Conservation (phyloP, 2,797 vertebrate genomes). For the Cyprinodon diabolis region DNA sequence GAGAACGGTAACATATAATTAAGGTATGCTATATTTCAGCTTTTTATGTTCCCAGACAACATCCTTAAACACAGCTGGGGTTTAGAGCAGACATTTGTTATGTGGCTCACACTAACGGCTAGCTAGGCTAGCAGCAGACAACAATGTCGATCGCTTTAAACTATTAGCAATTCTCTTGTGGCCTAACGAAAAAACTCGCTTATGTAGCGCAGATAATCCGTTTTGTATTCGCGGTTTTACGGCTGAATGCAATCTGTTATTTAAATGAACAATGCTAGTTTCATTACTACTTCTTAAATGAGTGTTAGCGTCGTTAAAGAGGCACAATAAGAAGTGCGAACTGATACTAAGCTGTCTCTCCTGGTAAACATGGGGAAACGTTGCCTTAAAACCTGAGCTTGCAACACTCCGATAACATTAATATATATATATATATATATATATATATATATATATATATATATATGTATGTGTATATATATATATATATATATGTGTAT, state of each 20-base stretch:
- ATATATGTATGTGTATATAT: no score
- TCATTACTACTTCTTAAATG: slow-evolving; percentile 12
- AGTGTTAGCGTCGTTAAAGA: background rate
- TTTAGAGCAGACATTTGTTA: background rate
- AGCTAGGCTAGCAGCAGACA: slow-evolving; percentile 33
- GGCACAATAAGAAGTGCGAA: background rate
- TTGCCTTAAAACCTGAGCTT: background rate
- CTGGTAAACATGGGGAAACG: background rate
- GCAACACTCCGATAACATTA: background rate
- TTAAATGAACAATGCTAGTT: slow-evolving; percentile 17
- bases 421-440: no score
- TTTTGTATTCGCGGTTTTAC: slow-evolving; percentile 13
- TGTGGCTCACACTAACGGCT: background rate
- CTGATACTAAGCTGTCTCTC: background rate
- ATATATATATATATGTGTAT: no score
- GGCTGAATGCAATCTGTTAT: background rate
- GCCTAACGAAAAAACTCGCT: background rate
- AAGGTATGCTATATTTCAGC: slow-evolving; percentile 55
- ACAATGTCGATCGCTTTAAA: slow-evolving; percentile 43
- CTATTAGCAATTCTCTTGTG: background rate
- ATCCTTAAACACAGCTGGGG: background rate
- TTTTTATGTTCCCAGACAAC: background rate
- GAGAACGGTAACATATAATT: slow-evolving; percentile 30
- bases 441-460: no score
- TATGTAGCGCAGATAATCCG: background rate